A percentile compares a stretch with the other conserved stretches of the same genome.
phyloP scores from a whole-genome alignment of 2,888 invertebrate genomes.

The Caenorhabditis sp. region DNA sequence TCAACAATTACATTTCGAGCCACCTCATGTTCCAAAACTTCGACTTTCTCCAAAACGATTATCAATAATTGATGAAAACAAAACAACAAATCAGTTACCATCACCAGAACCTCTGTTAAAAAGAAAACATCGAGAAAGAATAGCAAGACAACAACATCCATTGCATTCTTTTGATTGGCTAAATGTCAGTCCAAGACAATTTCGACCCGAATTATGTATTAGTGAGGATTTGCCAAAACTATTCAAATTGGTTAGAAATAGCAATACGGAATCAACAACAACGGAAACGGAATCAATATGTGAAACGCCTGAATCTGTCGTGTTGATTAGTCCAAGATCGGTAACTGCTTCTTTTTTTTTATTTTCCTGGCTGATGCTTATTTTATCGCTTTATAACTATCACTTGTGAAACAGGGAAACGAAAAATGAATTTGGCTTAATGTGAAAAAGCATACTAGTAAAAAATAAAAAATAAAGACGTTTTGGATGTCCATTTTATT shows the following conservation, averaged over 20 bases:
- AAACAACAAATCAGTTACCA: slow-evolving; percentile 7
- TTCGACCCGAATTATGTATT: slow-evolving; percentile 43
- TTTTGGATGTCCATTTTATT: no score
- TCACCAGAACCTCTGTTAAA: slow-evolving; percentile 61
- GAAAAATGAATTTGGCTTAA: background rate
- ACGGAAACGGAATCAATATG: slow-evolving; percentile 18
- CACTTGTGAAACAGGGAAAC: background rate
- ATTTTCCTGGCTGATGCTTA: background rate
- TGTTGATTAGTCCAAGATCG: slow-evolving; percentile 63
- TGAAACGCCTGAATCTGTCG: slow-evolving; percentile 46
- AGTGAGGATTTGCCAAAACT: slow-evolving; percentile 57
- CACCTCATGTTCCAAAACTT: slow-evolving; percentile 39
- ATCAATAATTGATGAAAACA: slow-evolving; percentile 37
- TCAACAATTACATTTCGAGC: slow-evolving; percentile 8
- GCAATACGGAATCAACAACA: slow-evolving; percentile 14
- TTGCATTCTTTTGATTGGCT: slow-evolving; percentile 64
- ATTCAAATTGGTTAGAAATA: slow-evolving; percentile 49
- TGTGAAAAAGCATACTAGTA: no score
- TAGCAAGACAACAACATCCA: slow-evolving; percentile 57
- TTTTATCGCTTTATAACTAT: background rate
- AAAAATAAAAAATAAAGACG: no score
- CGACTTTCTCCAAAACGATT: slow-evolving; percentile 32
- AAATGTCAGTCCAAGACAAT: slow-evolving; percentile 62
- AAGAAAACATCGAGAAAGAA: slow-evolving; percentile 59
- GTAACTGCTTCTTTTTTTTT: slow-evolving; percentile 46